A percentile compares a stretch with the other conserved stretches of the same genome.
phyloP scores from a whole-genome alignment of 2,113 vertebrate species.

The Zeus faber region DNA sequence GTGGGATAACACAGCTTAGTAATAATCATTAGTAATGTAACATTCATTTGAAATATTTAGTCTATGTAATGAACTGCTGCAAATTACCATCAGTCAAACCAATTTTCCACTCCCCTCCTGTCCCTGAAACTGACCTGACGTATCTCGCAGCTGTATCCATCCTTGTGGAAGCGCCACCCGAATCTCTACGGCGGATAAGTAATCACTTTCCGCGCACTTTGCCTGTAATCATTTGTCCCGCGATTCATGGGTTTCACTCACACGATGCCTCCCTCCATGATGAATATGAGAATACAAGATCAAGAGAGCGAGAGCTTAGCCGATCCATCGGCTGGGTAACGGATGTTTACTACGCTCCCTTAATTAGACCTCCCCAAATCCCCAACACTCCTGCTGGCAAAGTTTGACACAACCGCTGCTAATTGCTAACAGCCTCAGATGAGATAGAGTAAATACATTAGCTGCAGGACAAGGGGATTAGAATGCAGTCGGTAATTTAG shows the following conservation, averaged over 20 bases:
- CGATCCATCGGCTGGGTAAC: neutral
- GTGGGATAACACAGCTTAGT: no score
- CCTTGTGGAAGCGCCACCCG: neutral
- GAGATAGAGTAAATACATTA: constrained; percentile 53
- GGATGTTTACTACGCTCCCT: constrained; percentile 49
- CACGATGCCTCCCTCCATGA: constrained; percentile 30
- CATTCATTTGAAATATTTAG: constrained; percentile 2
- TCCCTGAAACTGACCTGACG: constrained; percentile 5
- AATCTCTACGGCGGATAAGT: neutral
- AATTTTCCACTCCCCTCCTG: neutral
- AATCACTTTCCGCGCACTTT: constrained; percentile 12
- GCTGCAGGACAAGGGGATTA: constrained; percentile 56
- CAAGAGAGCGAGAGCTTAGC: constrained; percentile 21
- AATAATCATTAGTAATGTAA: neutral
- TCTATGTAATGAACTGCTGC: constrained; percentile 11
- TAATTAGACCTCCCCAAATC: constrained; percentile 62
- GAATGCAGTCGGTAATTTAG: constrained; percentile 32
- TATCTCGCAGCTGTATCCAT: neutral
- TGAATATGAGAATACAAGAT: constrained; percentile 33
- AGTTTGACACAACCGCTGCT: constrained; percentile 49
- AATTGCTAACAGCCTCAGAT: constrained; percentile 56
- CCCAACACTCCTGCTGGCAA: constrained; percentile 46
- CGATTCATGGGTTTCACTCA: constrained; percentile 38
- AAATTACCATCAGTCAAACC: no score
- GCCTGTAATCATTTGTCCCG: constrained; percentile 9